Conservation (phyloP, 2,888 invertebrate species). For the Paralinhomoeus sp. region DNA sequence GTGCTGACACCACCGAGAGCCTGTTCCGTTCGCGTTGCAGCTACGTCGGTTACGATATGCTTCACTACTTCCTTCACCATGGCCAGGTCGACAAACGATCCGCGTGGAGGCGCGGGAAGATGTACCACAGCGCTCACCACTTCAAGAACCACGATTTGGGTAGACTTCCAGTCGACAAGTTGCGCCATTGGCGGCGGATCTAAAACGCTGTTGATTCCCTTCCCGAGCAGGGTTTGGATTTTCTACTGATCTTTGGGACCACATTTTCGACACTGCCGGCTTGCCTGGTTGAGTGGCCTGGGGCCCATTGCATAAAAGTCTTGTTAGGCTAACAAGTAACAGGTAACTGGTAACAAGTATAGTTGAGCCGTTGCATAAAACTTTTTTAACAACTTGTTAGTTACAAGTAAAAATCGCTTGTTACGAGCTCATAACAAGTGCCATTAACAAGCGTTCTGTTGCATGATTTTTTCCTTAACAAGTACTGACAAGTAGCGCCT, state of each 20-base stretch:
- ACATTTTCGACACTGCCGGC: constrained; percentile 27
- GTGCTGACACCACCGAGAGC: too few species aligned
- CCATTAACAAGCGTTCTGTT: too few species aligned
- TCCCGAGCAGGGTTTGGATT: constrained; percentile 29
- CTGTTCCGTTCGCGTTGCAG: neutral
- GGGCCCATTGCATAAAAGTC: too few species aligned
- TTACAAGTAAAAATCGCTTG: too few species aligned
- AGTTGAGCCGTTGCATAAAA: too few species aligned
- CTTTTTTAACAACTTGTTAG: too few species aligned
- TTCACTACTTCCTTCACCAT: constrained; percentile 30
- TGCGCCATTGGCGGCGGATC: neutral
- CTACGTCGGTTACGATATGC: constrained; percentile 29
- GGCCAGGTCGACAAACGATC: constrained; percentile 21
- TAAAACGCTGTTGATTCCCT: constrained; percentile 5
- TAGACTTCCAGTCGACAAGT: constrained; percentile 2
- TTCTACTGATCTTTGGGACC: constrained; percentile 30
- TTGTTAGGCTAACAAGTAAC: too few species aligned
- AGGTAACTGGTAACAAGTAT: too few species aligned
- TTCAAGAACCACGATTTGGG: constrained; percentile 28
- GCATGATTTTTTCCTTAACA: too few species aligned
- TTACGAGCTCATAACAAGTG: too few species aligned
- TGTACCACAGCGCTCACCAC: constrained; percentile 31
- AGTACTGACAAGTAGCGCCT: too few species aligned
- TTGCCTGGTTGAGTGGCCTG: constrained; percentile 4
- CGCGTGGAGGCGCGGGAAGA: constrained; percentile 27